Percentiles rank a stretch among this genome's conserved stretches.
These are phyloP conservation scores for Elgonia sp. DNA, from an alignment of 2,888 invertebrate genomes.

Conservation along the genomic window DNA sequence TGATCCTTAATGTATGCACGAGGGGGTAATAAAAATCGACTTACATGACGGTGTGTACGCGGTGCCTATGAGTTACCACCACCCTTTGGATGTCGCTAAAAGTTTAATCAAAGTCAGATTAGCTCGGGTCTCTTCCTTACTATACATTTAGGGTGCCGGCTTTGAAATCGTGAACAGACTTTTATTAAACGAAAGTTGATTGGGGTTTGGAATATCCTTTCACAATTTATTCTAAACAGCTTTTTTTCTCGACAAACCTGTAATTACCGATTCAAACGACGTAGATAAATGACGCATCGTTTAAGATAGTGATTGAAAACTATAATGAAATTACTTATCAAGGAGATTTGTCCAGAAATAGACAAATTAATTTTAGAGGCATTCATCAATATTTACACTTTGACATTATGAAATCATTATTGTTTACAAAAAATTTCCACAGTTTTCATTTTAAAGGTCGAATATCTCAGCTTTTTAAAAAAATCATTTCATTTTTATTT, in stretches of 20 bases:
- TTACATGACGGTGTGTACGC: constrained; percentile 81
- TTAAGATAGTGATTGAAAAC: constrained; percentile 1
- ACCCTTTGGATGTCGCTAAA: constrained; percentile 86
- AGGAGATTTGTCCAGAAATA: too few species aligned
- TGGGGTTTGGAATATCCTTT: constrained; percentile 73
- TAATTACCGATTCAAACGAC: constrained; percentile 57
- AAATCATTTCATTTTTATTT: too few species aligned
- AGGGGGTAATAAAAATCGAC: constrained; percentile 86
- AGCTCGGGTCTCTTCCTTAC: constrained; percentile 79
- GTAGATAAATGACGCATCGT: constrained; percentile 46
- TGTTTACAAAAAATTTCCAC: too few species aligned
- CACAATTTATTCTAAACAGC: constrained; percentile 71
- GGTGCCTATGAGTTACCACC: constrained; percentile 75
- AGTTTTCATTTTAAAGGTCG: too few species aligned
- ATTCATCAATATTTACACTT: too few species aligned
- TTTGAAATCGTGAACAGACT: constrained; percentile 74
- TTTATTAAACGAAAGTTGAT: constrained; percentile 77
- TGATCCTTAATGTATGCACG: constrained; percentile 81
- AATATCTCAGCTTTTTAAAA: too few species aligned
- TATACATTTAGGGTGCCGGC: constrained; percentile 69
- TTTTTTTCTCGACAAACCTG: constrained; percentile 60
- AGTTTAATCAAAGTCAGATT: constrained; percentile 87
- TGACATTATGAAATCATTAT: too few species aligned
- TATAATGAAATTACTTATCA: constrained; percentile 17
- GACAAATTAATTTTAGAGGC: too few species aligned